Evolutionary conservation across 2,888 invertebrate genomes (phyloP), one percentile per base, ranked within the genome.

Genomic region (Hypomecis atomaria): DNA sequence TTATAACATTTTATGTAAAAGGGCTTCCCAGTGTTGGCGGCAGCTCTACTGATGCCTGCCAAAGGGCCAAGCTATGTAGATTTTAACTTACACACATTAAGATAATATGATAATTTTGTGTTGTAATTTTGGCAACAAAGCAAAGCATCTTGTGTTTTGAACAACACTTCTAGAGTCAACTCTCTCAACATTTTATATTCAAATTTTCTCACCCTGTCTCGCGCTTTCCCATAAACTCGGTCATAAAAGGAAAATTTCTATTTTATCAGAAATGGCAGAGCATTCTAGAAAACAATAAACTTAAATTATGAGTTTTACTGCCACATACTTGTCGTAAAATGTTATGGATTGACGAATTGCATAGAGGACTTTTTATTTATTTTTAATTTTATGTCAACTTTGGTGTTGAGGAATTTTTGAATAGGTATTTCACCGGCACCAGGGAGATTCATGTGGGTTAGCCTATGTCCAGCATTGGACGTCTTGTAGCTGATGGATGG

Each of bases 221-320:
- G 13, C 40, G 10, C 34, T 40, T 49, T 5, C 34, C 42, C 34
- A 36, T 33, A 42, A 40, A 58, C 42, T 42, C 36, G 50, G 10
- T 8, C 49, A 50, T 50, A 58, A 58, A 58, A 50, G 37, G 43
- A 66, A 69, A 60, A 65, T 63, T 65, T 55, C 48, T 58, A 49
- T 47, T 53, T 53, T 52, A 60, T 60, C 59, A 47, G 47, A 43
- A 38, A 33, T 13, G 43, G 6, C 52, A 40, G 23, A 62, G 48
- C 58, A 37, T 33, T 54, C 9, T 47, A 63, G 67, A 60, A 67
- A 70, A 66, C 67, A 67, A 67, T 70, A 70, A 67, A 65, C 56
- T 5, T 23, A 61, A 67, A 63, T 70, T 44, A 44, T 37, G 59
- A 11, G 23, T 11, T 57, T 48, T 59, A 58, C 23, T 43, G 34